These are phyloP conservation scores for Hemiscyllium ocellatum DNA, from an alignment of 2,113 vertebrate species.

Conservation along the genomic window DNA sequence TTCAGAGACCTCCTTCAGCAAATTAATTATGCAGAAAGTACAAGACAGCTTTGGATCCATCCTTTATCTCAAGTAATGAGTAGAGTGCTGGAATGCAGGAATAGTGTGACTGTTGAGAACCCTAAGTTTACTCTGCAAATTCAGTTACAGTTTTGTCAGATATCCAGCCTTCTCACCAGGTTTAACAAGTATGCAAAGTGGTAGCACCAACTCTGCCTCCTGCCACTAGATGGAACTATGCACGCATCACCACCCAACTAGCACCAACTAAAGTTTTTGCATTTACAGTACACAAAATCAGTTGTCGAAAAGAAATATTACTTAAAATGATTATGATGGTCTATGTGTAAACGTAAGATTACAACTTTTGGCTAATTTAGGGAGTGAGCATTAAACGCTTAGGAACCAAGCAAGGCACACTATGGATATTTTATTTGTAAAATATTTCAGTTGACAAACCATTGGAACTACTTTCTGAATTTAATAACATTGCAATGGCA, in stretches of 20 bases:
- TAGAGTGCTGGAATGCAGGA: not conserved
- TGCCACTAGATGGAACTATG: constrained; percentile 29
- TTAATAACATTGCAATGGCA: not conserved
- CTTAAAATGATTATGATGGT: not conserved
- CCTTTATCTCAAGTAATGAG: not conserved
- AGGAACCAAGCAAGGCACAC: not conserved
- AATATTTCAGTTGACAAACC: not conserved
- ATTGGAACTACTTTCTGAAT: not conserved
- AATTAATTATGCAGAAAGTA: not conserved
- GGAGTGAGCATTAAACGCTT: not conserved
- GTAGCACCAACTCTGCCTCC: not conserved
- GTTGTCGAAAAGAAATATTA: not conserved
- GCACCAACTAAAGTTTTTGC: not conserved
- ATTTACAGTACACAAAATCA: not conserved
- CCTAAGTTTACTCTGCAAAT: not conserved
- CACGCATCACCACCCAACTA: not conserved
- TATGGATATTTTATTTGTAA: not conserved
- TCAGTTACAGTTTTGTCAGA: not conserved
- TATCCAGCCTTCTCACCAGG: not conserved
- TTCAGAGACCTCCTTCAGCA: not conserved
- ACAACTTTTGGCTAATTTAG: not conserved
- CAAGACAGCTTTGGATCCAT: not conserved
- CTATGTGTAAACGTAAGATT: not conserved
- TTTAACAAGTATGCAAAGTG: constrained; percentile 4
- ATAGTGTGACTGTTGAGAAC: not conserved